Conservation (phyloP, 1,140 invertebrate genomes). For the Trichonephila inaurata region DNA sequence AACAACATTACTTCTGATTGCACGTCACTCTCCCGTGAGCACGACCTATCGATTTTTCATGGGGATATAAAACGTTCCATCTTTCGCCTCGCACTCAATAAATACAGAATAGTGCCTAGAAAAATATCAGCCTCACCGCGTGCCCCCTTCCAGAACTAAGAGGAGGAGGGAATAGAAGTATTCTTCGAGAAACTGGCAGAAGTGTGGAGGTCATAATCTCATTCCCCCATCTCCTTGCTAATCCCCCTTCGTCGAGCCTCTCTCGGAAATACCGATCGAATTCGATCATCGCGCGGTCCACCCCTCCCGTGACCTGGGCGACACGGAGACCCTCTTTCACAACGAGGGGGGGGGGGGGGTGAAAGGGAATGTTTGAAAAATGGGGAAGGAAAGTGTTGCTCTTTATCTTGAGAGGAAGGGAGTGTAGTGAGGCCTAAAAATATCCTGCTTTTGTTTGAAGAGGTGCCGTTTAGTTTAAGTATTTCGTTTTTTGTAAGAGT, state of each 20-base stretch:
- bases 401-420: background rate
- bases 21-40: too few relatives aligned
- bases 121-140: too few relatives aligned
- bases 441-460: background rate
- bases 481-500: background rate
- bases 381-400: background rate
- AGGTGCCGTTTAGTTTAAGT: background rate
- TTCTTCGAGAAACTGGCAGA: background rate
- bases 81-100: too few relatives aligned
- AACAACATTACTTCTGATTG: too few relatives aligned
- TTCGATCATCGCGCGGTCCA: background rate
- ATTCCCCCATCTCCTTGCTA: background rate
- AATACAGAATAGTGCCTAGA: too few relatives aligned
- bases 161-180: background rate
- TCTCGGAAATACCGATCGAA: conserved; percentile 1
- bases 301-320: background rate
- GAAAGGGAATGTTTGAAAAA: background rate
- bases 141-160: background rate
- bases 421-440: background rate
- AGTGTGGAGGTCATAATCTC: background rate
- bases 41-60: too few relatives aligned
- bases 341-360: background rate
- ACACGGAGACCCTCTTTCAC: background rate
- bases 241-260: background rate
- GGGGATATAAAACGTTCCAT: too few relatives aligned